These are phyloP conservation scores for Halocynthia roretzi DNA, from an alignment of 23 tunicate genomes.

Conservation along the genomic window DNA sequence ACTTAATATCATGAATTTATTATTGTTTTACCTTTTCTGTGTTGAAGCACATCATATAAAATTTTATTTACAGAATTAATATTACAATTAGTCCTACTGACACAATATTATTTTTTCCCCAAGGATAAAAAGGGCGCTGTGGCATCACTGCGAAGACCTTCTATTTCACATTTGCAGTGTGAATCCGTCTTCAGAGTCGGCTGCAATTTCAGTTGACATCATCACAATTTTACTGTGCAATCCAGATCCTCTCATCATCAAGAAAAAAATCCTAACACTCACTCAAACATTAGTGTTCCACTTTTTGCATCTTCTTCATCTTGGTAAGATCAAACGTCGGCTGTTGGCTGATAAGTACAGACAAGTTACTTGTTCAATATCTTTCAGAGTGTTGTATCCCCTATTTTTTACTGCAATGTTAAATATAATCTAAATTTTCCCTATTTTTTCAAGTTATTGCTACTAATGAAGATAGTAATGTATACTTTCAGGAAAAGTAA, in stretches of 20 bases:
- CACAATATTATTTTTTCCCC: no score
- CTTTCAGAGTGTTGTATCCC: no score
- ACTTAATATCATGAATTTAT: no score
- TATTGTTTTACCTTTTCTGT: no score
- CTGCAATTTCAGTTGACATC: conserved; percentile 12
- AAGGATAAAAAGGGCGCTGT: conserved; percentile 8
- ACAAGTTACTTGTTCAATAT: background rate
- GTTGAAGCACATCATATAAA: no score
- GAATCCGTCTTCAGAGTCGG: background rate
- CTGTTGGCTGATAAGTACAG: background rate
- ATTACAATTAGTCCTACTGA: no score
- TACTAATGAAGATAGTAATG: no score
- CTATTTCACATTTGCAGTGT: background rate
- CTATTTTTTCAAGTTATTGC: no score
- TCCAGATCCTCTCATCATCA: background rate
- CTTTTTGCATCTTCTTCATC: conserved; percentile 54
- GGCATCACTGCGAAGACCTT: conserved; percentile 6
- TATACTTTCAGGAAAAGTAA: conserved; percentile 45
- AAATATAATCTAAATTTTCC: conserved; percentile 1
- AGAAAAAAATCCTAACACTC: conserved; percentile 19
- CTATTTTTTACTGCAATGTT: background rate
- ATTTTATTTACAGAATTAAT: no score
- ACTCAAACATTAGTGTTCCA: conserved; percentile 44
- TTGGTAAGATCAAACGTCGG: conserved; percentile 30
- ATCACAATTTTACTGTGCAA: background rate